Conservation (phyloP, 2,113 vertebrate species). For the Mus musculus region DNA sequence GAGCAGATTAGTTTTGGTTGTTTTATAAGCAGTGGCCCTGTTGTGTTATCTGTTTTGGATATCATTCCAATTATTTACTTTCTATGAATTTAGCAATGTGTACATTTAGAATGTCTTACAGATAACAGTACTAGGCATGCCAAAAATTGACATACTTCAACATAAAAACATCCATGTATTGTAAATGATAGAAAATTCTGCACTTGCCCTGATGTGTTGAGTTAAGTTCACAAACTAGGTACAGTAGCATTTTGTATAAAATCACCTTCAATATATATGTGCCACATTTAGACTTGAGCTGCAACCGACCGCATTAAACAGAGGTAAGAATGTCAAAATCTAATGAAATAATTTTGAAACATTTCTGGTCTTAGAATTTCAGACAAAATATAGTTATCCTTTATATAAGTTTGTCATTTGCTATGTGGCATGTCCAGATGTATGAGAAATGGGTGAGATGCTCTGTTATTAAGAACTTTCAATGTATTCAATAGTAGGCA, state of each 20-base stretch:
- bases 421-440: background rate
- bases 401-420: background rate
- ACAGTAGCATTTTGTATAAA: background rate
- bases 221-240: background rate
- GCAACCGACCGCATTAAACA: background rate
- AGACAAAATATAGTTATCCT: background rate
- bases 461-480: background rate
- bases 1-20: conserved; percentile 34
- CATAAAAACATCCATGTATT: background rate
- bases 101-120: conserved; percentile 34
- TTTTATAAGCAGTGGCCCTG: conserved; percentile 34
- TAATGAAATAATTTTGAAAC: background rate
- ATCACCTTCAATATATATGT: background rate
- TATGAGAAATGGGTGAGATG: background rate
- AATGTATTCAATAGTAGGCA: background rate
- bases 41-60: conserved; percentile 22
- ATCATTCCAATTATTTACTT: background rate
- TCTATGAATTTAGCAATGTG: conserved; percentile 24
- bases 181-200: background rate
- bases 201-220: background rate
- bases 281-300: background rate
- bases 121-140: conserved; percentile 30
- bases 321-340: background rate
- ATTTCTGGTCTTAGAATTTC: background rate
- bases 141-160: background rate